phyloP scores from a whole-genome alignment of 2,113 vertebrate genomes.

The Vulpes ferrilata region DNA sequence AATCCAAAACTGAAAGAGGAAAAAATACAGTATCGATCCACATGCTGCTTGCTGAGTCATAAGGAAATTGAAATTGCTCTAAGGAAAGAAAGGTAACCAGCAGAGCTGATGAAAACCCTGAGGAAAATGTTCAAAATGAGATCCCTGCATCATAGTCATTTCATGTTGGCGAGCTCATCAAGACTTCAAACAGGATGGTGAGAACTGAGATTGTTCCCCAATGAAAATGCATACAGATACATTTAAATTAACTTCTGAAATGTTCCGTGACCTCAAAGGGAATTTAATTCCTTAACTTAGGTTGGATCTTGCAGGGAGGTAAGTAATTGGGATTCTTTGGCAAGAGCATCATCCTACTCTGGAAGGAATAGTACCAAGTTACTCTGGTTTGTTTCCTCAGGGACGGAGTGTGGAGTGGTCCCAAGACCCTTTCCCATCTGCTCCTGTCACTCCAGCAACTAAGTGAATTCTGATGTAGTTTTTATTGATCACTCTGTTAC shows the following conservation, averaged over 20 bases:
- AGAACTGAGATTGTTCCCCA: background rate
- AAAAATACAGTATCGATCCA: slow-evolving; percentile 67
- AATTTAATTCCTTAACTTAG: background rate
- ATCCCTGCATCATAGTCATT: slow-evolving; percentile 36
- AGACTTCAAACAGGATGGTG: slow-evolving; percentile 7
- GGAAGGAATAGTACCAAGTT: background rate
- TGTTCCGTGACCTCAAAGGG: background rate
- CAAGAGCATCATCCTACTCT: background rate
- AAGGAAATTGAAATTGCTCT: slow-evolving; percentile 77
- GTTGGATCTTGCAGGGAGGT: background rate
- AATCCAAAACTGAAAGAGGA: slow-evolving; percentile 46
- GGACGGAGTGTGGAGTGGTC: background rate
- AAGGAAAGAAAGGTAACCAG: slow-evolving; percentile 61
- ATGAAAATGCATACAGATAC: background rate
- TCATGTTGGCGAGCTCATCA: background rate
- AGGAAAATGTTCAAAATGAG: slow-evolving; percentile 67
- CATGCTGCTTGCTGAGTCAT: slow-evolving; percentile 71
- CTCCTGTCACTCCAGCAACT: background rate
- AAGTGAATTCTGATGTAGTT: background rate
- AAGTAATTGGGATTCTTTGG: background rate
- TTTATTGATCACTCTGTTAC: background rate
- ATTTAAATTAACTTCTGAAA: slow-evolving; percentile 42
- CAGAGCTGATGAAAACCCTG: slow-evolving; percentile 50
- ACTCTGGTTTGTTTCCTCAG: background rate
- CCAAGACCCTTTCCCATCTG: background rate